Percentiles rank a stretch among this genome's conserved stretches.
phyloP scores from a whole-genome alignment of 1,140 invertebrate species.

The Drosophila quadrilineata region DNA sequence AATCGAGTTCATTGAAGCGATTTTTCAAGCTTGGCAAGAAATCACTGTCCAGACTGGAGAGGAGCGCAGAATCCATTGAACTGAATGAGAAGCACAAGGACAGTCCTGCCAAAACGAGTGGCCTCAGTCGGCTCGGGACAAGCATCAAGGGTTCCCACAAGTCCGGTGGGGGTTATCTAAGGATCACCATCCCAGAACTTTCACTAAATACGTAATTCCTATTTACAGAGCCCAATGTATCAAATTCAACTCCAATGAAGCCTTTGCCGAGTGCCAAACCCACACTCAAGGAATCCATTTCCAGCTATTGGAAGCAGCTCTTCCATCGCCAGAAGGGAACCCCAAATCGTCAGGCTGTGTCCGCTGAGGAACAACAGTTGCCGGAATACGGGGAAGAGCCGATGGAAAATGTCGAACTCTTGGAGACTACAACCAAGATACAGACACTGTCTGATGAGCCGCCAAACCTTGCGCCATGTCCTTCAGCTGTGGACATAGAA shows the following conservation, averaged over 20 bases:
- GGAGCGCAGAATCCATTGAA: slow-evolving; percentile 11
- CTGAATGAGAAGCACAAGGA: slow-evolving; percentile 19
- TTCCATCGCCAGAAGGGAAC: slow-evolving; percentile 46
- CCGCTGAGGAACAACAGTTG: background rate
- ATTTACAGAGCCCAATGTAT: slow-evolving; percentile 5
- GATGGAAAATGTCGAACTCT: slow-evolving; percentile 1
- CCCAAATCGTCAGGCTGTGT: slow-evolving; percentile 7
- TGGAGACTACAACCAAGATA: slow-evolving; percentile 14
- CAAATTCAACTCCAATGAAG: background rate
- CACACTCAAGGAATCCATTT: slow-evolving; percentile 46
- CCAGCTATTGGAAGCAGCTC: slow-evolving; percentile 53
- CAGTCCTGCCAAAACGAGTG: slow-evolving; percentile 4
- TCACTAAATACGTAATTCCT: background rate
- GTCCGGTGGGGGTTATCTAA: slow-evolving; percentile 10
- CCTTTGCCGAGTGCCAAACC: slow-evolving; percentile 34
- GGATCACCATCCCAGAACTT: too few relatives aligned
- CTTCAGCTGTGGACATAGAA: too few relatives aligned
- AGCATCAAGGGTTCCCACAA: slow-evolving; percentile 16
- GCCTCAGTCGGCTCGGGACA: slow-evolving; percentile 31
- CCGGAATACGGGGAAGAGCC: background rate
- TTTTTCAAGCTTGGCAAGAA: slow-evolving; percentile 61
- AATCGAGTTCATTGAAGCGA: slow-evolving; percentile 46
- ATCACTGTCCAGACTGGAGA: background rate
- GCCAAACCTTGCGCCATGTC: background rate
- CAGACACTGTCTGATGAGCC: background rate